phyloP scores from a whole-genome alignment of 2,797 vertebrate species.

The Coilia nasus region DNA sequence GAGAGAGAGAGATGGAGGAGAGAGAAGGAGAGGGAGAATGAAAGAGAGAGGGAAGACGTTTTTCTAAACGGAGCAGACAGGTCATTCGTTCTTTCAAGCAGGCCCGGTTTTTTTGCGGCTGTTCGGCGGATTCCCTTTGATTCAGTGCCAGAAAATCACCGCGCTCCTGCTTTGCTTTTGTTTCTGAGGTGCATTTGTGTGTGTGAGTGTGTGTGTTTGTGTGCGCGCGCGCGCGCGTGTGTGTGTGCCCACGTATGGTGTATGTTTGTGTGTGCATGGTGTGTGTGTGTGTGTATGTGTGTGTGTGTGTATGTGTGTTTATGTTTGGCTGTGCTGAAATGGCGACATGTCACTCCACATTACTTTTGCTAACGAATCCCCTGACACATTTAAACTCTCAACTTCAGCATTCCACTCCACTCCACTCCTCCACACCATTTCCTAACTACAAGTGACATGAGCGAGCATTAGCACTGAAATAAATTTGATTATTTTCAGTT shows the following conservation, averaged over 20 bases:
- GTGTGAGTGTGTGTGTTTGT: background rate
- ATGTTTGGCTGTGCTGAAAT: background rate
- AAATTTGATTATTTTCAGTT: too few relatives aligned
- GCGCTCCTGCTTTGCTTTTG: constrained; percentile 44
- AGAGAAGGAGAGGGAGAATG: background rate
- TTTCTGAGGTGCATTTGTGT: constrained; percentile 34
- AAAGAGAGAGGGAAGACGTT: constrained; percentile 32
- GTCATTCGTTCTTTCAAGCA: constrained; percentile 48
- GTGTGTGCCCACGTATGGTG: background rate
- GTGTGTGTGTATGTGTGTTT: too few relatives aligned
- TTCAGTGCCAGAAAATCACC: constrained; percentile 54
- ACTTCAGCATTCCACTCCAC: background rate
- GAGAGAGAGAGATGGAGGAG: constrained; percentile 31
- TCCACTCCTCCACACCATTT: too few relatives aligned
- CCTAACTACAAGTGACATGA: too few relatives aligned
- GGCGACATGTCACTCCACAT: background rate
- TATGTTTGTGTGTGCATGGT: too few relatives aligned
- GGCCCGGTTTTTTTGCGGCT: constrained; percentile 26
- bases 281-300: too few relatives aligned
- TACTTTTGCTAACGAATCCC: background rate
- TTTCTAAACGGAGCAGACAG: constrained; percentile 52
- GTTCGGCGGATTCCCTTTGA: constrained; percentile 56
- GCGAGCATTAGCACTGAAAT: too few relatives aligned
- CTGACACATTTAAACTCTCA: background rate
- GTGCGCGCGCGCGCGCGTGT: background rate